These are phyloP conservation scores for Amphiprion percula DNA, from an alignment of 2,113 vertebrate genomes.

Conservation along the genomic window DNA sequence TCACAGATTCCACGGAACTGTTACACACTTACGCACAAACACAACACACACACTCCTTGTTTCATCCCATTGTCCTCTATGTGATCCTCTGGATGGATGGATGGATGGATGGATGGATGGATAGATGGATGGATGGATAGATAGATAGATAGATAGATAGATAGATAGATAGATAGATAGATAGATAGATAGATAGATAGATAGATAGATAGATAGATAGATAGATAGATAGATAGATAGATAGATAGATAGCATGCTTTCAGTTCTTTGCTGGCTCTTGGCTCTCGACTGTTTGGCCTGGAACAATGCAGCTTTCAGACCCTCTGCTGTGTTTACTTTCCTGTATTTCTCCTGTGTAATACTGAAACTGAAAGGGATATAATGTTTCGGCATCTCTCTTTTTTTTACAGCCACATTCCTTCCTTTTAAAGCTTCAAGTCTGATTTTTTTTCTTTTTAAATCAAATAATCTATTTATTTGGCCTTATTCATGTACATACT, in stretches of 20 bases:
- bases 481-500: too few species aligned
- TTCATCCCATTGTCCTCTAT: conserved; percentile 14
- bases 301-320: conserved; percentile 12
- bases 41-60: background rate
- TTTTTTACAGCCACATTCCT: background rate
- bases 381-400: background rate
- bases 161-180: too few species aligned
- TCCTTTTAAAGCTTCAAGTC: background rate
- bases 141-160: too few species aligned
- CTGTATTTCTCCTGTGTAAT: conserved; percentile 57
- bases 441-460: background rate
- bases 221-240: too few species aligned
- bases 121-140: too few species aligned
- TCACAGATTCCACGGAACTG: conserved; percentile 18
- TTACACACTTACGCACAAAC: background rate
- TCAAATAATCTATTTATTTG: too few species aligned
- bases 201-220: too few species aligned
- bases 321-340: background rate
- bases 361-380: conserved; percentile 41
- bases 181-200: too few species aligned
- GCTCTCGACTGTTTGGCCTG: background rate
- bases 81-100: background rate
- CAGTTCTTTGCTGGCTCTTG: background rate
- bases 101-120: too few species aligned
- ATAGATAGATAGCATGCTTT: background rate